A percentile compares a stretch with the other conserved stretches of the same genome.
These are phyloP conservation scores for Ptychadena robeensis DNA, from an alignment of 2,797 vertebrate species.

Conservation along the genomic window DNA sequence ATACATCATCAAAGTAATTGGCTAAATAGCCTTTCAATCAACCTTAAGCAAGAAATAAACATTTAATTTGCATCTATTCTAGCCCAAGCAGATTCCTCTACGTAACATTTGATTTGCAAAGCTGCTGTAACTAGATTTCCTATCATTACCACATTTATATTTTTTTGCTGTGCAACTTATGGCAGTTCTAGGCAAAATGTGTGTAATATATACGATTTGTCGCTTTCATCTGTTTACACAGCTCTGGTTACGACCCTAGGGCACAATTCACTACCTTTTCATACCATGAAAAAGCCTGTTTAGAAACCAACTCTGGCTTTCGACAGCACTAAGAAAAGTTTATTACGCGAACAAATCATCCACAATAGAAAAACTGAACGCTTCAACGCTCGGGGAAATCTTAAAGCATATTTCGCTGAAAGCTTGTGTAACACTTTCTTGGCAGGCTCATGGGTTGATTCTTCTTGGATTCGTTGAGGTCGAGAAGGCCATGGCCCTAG, in stretches of 20 bases:
- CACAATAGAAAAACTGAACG: slow-evolving; percentile 60
- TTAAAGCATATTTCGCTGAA: slow-evolving; percentile 58
- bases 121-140: slow-evolving; percentile 43
- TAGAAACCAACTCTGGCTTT: slow-evolving; percentile 56
- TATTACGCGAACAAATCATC: slow-evolving; percentile 62
- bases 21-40: slow-evolving; percentile 18
- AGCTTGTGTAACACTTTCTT: slow-evolving; percentile 54
- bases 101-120: slow-evolving; percentile 21
- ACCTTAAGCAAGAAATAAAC: slow-evolving; percentile 3
- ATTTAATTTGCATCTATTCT: slow-evolving; percentile 22
- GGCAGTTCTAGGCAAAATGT: slow-evolving; percentile 58
- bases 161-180: slow-evolving; percentile 44
- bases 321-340: slow-evolving; percentile 62
- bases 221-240: slow-evolving; percentile 62
- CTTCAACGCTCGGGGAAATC: slow-evolving; percentile 60
- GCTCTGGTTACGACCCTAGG: slow-evolving; percentile 61
- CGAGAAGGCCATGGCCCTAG: slow-evolving; percentile 19
- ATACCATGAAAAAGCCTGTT: slow-evolving; percentile 62
- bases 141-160: slow-evolving; percentile 21
- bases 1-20: slow-evolving; percentile 14
- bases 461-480: slow-evolving; percentile 44
- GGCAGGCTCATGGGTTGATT: slow-evolving; percentile 43
- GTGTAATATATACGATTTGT: slow-evolving; percentile 62
- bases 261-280: slow-evolving; percentile 62
- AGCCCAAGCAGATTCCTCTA: slow-evolving; percentile 12